Conservation (phyloP, 2,113 vertebrate species). For the Lontra canadensis region DNA sequence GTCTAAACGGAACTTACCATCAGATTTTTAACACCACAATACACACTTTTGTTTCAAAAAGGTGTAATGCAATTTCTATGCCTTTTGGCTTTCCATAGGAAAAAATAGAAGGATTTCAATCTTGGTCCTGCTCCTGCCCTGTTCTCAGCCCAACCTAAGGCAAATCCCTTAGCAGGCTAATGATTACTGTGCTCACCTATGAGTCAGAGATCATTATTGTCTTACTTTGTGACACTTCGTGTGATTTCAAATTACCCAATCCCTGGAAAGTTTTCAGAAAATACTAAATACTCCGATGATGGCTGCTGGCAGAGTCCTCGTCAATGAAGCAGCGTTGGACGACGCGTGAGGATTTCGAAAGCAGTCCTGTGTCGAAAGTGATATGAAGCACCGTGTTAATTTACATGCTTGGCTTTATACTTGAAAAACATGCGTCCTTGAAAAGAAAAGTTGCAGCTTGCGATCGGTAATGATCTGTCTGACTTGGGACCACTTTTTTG, state of each 20-base stretch:
- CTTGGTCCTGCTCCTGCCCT: not conserved
- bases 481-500: not conserved
- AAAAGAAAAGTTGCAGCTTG: not conserved
- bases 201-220: not conserved
- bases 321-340: not conserved
- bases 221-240: not conserved
- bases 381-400: not conserved
- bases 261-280: not conserved
- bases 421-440: not conserved
- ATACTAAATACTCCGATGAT: not conserved
- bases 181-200: not conserved
- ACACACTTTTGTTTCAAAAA: not conserved
- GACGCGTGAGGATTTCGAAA: not conserved
- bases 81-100: not conserved
- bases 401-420: not conserved
- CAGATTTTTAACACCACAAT: not conserved
- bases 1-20: not conserved
- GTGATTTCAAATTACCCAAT: not conserved
- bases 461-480: not conserved
- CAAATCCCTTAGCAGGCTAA: not conserved
- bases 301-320: accelerated
- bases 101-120: not conserved
- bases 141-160: not conserved
- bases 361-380: not conserved
- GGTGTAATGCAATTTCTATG: not conserved